Percentiles rank a stretch among this genome's conserved stretches.
Conservation (phyloP, 2,113 vertebrate species). For the Pontoporia blainvillei region DNA sequence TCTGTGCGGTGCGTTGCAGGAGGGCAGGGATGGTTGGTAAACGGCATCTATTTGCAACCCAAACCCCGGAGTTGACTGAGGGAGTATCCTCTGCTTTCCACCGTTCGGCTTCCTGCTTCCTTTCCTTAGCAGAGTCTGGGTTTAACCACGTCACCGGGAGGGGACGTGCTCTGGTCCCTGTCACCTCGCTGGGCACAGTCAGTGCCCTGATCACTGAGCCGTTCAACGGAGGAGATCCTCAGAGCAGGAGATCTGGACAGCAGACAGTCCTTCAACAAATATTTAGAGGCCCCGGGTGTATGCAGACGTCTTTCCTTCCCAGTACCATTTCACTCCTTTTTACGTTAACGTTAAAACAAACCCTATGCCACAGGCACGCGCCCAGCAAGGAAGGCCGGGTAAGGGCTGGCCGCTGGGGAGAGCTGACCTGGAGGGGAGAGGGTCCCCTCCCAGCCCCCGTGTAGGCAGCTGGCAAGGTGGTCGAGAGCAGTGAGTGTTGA, state of each 20-base stretch:
- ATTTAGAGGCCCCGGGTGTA: not conserved
- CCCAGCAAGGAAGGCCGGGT: not conserved
- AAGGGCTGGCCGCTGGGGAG: not conserved
- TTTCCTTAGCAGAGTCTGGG: not conserved
- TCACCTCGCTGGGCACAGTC: not conserved
- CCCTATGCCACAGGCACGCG: no score
- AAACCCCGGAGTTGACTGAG: not conserved
- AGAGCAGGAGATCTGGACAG: no score
- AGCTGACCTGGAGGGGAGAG: not conserved
- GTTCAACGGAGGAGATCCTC: not conserved
- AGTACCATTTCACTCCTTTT: not conserved
- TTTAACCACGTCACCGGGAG: not conserved
- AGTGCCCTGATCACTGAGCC: not conserved
- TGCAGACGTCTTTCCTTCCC: no score
- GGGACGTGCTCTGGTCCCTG: not conserved
- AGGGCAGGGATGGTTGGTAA: not conserved
- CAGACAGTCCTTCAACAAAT: not conserved
- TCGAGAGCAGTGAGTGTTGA: accelerated
- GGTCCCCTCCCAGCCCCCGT: not conserved
- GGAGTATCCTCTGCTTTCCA: not conserved
- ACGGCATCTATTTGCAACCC: not conserved
- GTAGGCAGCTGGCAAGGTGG: accelerated
- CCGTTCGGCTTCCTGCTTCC: not conserved
- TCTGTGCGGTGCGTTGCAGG: not conserved
- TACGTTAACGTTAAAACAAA: no score